A percentile compares a stretch with the other conserved stretches of the same genome.
Evolutionary conservation across 2,888 invertebrate species (phyloP).

Genomic region (Lasioglossum oenotherae): DNA sequence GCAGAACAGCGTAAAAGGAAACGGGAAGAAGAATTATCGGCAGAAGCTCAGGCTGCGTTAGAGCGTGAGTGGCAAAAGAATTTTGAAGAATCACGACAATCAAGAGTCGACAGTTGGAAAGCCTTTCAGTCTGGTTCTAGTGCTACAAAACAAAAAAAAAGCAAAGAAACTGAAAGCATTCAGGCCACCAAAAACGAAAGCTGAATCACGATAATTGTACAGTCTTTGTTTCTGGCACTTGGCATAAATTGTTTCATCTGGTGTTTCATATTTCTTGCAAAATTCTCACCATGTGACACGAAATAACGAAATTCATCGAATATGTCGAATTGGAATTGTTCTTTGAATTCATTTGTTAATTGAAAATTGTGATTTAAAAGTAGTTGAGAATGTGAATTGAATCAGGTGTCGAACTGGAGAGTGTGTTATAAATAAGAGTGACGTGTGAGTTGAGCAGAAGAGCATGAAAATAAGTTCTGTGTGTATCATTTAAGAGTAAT

Average conservation of each 20-base stretch:
- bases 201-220: constrained; percentile 92
- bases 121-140: constrained; percentile 90
- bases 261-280: constrained; percentile 56
- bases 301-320: constrained; percentile 32
- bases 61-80: constrained; percentile 99
- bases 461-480: constrained; percentile 49
- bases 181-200: constrained; percentile 97
- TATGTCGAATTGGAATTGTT: constrained; percentile 29
- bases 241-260: constrained; percentile 56
- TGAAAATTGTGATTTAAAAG: constrained; percentile 49
- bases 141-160: constrained; percentile 90
- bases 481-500: constrained; percentile 46
- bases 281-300: constrained; percentile 33
- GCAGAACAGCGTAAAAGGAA: constrained; percentile 97
- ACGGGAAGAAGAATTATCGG: constrained; percentile 96
- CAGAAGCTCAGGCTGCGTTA: constrained; percentile 94
- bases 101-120: constrained; percentile 96
- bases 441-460: constrained; percentile 44
- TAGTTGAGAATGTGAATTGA: constrained; percentile 40
- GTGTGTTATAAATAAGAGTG: constrained; percentile 43
- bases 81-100: constrained; percentile 98
- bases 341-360: constrained; percentile 43
- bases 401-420: constrained; percentile 49
- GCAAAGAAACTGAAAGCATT: constrained; percentile 93
- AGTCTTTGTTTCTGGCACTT: constrained; percentile 55